Evolutionary conservation across 2,797 vertebrate genomes (phyloP).

Genomic region (Catamblyrhynchus diadema): DNA sequence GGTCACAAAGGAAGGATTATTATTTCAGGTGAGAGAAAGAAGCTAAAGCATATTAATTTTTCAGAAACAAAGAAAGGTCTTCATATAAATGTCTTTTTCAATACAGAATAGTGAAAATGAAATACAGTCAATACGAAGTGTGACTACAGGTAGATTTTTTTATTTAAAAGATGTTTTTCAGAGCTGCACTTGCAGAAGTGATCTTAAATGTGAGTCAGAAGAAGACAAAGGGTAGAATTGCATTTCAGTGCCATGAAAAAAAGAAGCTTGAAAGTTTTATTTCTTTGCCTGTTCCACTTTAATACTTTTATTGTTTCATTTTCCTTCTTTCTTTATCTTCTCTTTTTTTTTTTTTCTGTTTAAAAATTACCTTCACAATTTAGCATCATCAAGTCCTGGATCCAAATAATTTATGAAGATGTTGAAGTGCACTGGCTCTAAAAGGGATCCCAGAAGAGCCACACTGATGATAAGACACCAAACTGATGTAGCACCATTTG

Average conservation of each 20-base stretch:
- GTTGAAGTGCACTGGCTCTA: neutral
- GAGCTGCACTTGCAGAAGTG: neutral
- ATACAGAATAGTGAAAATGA: neutral
- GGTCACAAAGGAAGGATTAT: neutral
- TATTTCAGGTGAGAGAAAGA: neutral
- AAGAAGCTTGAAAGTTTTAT: neutral
- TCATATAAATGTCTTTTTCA: neutral
- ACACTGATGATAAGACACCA: too few relatives aligned
- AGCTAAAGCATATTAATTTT: slow-evolving; percentile 22
- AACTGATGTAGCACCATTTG: too few relatives aligned
- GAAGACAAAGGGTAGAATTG: neutral
- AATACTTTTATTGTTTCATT: neutral
- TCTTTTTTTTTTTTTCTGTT: neutral
- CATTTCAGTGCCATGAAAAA: neutral
- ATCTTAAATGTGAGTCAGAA: neutral
- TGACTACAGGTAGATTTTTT: neutral
- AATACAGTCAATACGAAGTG: neutral
- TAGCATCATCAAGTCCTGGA: neutral
- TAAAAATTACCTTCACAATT: neutral
- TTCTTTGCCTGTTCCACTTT: neutral
- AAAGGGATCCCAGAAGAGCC: too few relatives aligned
- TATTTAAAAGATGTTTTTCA: neutral
- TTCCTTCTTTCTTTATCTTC: neutral
- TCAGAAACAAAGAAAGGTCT: slow-evolving; percentile 9
- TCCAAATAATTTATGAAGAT: neutral